Percentiles rank a stretch among this genome's conserved stretches.
These are phyloP conservation scores for Drosophila sordidapex DNA, from an alignment of 2,888 invertebrate genomes.

Conservation along the genomic window DNA sequence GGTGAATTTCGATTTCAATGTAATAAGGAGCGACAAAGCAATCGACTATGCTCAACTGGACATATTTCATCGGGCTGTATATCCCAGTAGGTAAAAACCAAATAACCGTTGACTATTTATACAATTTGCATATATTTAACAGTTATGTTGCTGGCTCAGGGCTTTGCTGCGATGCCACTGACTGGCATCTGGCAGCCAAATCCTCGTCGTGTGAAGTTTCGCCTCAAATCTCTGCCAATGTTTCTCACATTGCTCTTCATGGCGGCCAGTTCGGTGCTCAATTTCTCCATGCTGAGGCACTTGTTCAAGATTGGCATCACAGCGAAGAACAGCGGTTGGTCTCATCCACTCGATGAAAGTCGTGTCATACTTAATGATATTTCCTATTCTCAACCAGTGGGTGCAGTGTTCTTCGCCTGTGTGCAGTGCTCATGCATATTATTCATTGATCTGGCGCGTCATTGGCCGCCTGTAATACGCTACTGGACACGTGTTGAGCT, in stretches of 20 bases:
- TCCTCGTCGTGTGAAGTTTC: constrained; percentile 76
- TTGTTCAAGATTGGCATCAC: constrained; percentile 75
- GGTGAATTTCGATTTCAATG: constrained; percentile 27
- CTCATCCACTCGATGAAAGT: too few relatives aligned
- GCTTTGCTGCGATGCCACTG: constrained; percentile 86
- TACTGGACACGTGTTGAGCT: constrained; percentile 82
- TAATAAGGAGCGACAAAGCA: constrained; percentile 35
- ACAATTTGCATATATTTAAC: neutral
- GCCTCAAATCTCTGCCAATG: constrained; percentile 71
- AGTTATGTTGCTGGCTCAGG: constrained; percentile 86
- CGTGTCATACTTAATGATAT: neutral
- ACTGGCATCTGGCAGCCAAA: constrained; percentile 84
- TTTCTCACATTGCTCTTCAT: constrained; percentile 67
- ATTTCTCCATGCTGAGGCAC: constrained; percentile 58
- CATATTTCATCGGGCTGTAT: constrained; percentile 85
- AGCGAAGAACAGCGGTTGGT: constrained; percentile 82
- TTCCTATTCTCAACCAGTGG: constrained; percentile 61
- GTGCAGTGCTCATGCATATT: constrained; percentile 73
- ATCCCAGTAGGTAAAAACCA: constrained; percentile 81
- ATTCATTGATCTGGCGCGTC: constrained; percentile 77
- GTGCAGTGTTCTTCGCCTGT: constrained; percentile 79
- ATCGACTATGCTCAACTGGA: constrained; percentile 69
- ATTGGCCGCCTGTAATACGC: constrained; percentile 81
- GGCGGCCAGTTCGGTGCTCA: constrained; percentile 52
- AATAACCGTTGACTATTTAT: neutral